phyloP scores from a whole-genome alignment of 2,113 vertebrate genomes.

The Indri indri region DNA sequence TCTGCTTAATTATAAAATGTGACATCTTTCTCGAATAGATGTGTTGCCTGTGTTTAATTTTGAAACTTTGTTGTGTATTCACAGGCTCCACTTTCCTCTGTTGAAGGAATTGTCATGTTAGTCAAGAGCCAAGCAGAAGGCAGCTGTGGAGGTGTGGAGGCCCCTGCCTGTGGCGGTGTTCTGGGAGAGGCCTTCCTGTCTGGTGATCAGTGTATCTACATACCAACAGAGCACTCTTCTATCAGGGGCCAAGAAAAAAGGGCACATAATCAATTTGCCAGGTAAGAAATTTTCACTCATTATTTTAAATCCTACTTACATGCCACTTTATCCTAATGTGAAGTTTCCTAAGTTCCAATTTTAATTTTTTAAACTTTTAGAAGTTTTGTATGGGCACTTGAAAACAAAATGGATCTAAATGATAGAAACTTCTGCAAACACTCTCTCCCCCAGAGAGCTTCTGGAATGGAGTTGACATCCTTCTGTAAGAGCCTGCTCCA shows the following conservation, averaged over 20 bases:
- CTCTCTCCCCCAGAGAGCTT: not conserved
- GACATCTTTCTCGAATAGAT: not conserved
- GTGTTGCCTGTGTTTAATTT: not conserved
- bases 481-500: not conserved
- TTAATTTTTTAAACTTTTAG: not conserved
- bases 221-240: constrained; percentile 82
- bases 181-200: not conserved
- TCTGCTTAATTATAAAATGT: constrained; percentile 2
- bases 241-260: constrained; percentile 80
- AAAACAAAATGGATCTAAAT: not conserved
- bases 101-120: constrained; percentile 89
- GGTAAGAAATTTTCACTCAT: constrained; percentile 78
- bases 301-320: not conserved
- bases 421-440: not conserved
- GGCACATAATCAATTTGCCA: constrained; percentile 80
- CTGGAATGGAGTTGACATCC: not conserved
- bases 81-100: constrained; percentile 84
- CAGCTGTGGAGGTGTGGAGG: not conserved
- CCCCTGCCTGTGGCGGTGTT: not conserved
- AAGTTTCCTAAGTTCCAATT: not conserved
- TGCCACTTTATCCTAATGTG: not conserved
- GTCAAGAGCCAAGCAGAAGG: constrained; percentile 77
- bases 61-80: constrained; percentile 40
- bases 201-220: constrained; percentile 84
- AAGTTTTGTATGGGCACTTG: not conserved